A percentile compares a stretch with the other conserved stretches of the same genome.
phyloP scores from a whole-genome alignment of 2,888 invertebrate species.

The Microctonus brassicae region DNA sequence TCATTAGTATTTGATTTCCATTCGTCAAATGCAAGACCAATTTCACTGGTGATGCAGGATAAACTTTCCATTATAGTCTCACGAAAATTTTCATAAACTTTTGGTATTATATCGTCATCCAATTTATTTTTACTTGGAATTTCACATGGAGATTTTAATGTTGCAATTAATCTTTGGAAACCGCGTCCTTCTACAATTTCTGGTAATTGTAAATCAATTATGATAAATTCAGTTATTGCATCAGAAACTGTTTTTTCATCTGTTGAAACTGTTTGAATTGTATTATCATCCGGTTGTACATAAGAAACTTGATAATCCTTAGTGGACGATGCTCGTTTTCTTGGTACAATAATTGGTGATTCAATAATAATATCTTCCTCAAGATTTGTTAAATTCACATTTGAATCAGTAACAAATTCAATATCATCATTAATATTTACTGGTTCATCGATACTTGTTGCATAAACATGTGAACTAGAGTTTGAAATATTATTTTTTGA shows the following conservation, averaged over 20 bases:
- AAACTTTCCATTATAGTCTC: slow-evolving; percentile 63
- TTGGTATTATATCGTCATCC: slow-evolving; percentile 70
- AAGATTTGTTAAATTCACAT: slow-evolving; percentile 59
- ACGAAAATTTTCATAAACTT: slow-evolving; percentile 67
- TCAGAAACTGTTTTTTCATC: slow-evolving; percentile 69
- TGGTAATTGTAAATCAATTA: slow-evolving; percentile 70
- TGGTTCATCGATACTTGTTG: slow-evolving; percentile 67
- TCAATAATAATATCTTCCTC: slow-evolving; percentile 63
- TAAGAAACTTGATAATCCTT: slow-evolving; percentile 48
- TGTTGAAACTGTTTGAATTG: slow-evolving; percentile 50
- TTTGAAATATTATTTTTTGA: slow-evolving; percentile 53
- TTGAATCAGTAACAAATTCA: slow-evolving; percentile 67
- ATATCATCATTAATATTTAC: slow-evolving; percentile 68
- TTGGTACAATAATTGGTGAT: slow-evolving; percentile 59
- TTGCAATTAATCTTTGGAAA: slow-evolving; percentile 70
- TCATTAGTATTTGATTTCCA: slow-evolving; percentile 68
- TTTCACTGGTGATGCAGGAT: slow-evolving; percentile 58
- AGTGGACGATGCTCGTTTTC: slow-evolving; percentile 50
- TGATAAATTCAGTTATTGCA: slow-evolving; percentile 70
- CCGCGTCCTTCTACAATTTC: slow-evolving; percentile 70
- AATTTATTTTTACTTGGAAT: slow-evolving; percentile 70
- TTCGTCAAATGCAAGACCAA: slow-evolving; percentile 69
- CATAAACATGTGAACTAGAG: slow-evolving; percentile 65
- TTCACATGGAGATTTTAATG: slow-evolving; percentile 69
- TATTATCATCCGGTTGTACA: slow-evolving; percentile 61